Evolutionary conservation across 2,113 vertebrate species (phyloP), one percentile per base, ranked within the genome.

Genomic region (Calonectris borealis): DNA sequence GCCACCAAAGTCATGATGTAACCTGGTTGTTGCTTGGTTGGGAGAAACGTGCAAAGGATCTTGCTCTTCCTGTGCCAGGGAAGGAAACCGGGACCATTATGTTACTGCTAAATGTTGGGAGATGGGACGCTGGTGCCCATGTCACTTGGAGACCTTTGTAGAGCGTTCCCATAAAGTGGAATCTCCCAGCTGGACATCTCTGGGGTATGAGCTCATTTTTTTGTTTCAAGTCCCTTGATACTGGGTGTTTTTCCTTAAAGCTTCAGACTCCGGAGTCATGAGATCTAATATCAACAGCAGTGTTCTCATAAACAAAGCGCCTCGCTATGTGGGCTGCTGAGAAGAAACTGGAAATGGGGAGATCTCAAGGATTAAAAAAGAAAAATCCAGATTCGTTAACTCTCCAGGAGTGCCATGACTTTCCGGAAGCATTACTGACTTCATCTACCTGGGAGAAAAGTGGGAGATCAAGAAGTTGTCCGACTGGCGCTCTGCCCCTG

Each of bases 1-100:
- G 93, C 77, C 93, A 91, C 90, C 84, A 88, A 88, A 91, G 69
- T 55, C 93, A 93, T 96, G 92, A 97, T 95, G 95, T 94, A 96
- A 95, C 80, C 58, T 96, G 57, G 72, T 88, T 91, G 79, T 60
- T 83, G 51, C 83, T 73, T 86, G 90, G 57, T 83, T 92, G 58
- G 79, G 32, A 46, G 93, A 73, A 96, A 92, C 0, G 6, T 80
- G 91, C 48, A 32, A 69, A 70, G 71, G 82, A 24, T 64, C 94
- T 95, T 78, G 83, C 42, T 85, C 95, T 93, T 96, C 29, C 61
- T 11, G 1, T 69, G 51, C 52, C 27, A 77, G 49, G 21, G 62
- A 29, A 80, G 83, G 82, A 76, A 85, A 72, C 2, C 24, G 19
- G 13, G 40, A 84, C 52, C 32, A 24, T 86, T 82, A 14, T 5